Conservation (phyloP, 1,140 invertebrate species). For the Drosophila mauritiana region DNA sequence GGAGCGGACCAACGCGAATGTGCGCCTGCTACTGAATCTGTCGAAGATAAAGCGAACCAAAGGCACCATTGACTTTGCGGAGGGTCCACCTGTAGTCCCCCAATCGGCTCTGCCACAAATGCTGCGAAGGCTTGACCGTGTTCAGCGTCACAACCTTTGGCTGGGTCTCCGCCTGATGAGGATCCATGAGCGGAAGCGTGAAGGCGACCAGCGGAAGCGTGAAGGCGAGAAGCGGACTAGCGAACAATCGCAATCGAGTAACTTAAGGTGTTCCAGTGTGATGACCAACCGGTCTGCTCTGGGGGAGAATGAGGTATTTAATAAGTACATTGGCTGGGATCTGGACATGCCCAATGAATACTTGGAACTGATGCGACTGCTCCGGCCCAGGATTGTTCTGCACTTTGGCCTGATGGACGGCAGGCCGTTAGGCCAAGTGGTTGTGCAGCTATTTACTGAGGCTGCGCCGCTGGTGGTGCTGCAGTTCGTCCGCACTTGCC, state of each 20-base stretch:
- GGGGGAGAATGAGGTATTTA: constrained; percentile 7
- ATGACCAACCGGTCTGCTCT: not conserved
- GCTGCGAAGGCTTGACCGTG: not conserved
- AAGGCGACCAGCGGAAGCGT: no score
- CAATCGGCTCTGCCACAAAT: constrained; percentile 1
- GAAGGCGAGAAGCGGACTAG: no score
- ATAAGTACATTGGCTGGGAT: constrained; percentile 26
- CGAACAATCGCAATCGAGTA: not conserved
- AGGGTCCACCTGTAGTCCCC: not conserved
- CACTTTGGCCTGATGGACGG: constrained; percentile 43
- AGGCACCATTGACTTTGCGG: not conserved
- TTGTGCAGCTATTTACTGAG: constrained; percentile 59
- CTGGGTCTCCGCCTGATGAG: constrained; percentile 10
- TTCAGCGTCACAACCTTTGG: constrained; percentile 17
- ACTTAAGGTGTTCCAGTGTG: not conserved
- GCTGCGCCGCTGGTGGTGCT: constrained; percentile 59
- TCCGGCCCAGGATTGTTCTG: constrained; percentile 44
- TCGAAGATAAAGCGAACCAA: constrained; percentile 14
- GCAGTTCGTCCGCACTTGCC: constrained; percentile 54
- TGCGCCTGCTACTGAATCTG: constrained; percentile 10
- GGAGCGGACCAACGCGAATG: constrained; percentile 27
- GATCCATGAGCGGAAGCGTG: not conserved
- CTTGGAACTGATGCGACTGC: constrained; percentile 9
- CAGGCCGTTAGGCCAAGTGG: constrained; percentile 45
- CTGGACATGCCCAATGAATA: constrained; percentile 7